A percentile compares a stretch with the other conserved stretches of the same genome.
Conservation (phyloP, 2,797 vertebrate genomes). For the Gymnothorax reevesii region DNA sequence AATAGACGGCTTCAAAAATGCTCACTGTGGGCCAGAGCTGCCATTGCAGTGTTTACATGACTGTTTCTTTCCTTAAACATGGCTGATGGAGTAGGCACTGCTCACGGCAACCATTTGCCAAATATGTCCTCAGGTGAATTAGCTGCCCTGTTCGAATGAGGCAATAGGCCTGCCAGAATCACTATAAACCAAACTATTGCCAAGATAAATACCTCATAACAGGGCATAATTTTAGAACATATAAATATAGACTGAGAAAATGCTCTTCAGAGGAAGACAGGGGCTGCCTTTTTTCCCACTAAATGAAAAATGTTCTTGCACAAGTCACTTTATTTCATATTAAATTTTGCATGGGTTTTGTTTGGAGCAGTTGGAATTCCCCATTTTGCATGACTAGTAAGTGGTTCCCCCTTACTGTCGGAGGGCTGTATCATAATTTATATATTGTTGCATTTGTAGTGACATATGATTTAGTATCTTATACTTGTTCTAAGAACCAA, state of each 20-base stretch:
- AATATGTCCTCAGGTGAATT: constrained; percentile 24
- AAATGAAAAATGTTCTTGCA: constrained; percentile 48
- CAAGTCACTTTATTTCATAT: constrained; percentile 50
- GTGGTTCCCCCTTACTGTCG: constrained; percentile 4
- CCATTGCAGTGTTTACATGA: constrained; percentile 17
- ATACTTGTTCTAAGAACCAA: constrained; percentile 7
- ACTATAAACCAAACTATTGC: constrained; percentile 6
- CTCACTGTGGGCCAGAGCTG: constrained; percentile 8
- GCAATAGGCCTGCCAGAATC: constrained; percentile 14
- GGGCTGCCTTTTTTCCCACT: constrained; percentile 3
- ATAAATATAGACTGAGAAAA: constrained; percentile 57
- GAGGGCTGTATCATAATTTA: not conserved
- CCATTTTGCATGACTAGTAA: constrained; percentile 36
- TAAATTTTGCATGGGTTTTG: constrained; percentile 43
- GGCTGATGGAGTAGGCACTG: constrained; percentile 7
- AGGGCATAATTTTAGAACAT: constrained; percentile 58
- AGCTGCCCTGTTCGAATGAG: constrained; percentile 1
- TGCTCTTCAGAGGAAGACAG: constrained; percentile 34
- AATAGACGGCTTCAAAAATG: constrained; percentile 17
- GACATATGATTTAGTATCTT: constrained; percentile 27
- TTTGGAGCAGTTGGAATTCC: constrained; percentile 30
- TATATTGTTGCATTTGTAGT: constrained; percentile 28
- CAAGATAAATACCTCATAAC: constrained; percentile 23
- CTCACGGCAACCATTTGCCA: not conserved
- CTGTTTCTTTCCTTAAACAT: constrained; percentile 24